phyloP scores from a whole-genome alignment of 2,888 invertebrate species.

The Sarcophaga subvicina region DNA sequence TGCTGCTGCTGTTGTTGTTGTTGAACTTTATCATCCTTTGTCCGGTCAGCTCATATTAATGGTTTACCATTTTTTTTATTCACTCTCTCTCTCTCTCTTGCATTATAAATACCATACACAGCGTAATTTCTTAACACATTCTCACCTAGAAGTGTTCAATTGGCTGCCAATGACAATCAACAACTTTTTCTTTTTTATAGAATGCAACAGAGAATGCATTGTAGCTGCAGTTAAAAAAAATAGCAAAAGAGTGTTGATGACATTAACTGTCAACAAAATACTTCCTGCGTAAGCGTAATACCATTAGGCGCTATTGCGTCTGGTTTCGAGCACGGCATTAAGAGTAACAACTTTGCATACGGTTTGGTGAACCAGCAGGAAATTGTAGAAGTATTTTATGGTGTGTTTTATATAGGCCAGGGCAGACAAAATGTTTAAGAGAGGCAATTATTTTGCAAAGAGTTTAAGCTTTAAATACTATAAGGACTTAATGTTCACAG shows the following conservation, averaged over 20 bases:
- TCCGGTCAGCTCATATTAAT: not conserved
- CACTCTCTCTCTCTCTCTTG: too few species aligned
- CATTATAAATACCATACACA: not conserved
- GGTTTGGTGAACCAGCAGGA: too few species aligned
- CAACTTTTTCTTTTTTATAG: not conserved
- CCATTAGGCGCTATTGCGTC: not conserved
- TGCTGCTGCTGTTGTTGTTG: constrained; percentile 62
- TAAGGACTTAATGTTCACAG: too few species aligned
- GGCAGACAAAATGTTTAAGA: too few species aligned
- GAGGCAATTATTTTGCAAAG: too few species aligned
- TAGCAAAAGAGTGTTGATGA: not conserved
- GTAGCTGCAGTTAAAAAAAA: not conserved
- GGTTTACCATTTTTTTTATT: constrained; percentile 9
- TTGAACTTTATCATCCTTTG: not conserved
- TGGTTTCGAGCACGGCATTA: too few species aligned
- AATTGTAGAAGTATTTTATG: too few species aligned
- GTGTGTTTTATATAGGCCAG: too few species aligned
- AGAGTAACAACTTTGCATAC: too few species aligned
- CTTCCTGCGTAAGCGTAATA: not conserved
- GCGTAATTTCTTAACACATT: not conserved
- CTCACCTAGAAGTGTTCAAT: not conserved
- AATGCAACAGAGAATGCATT: not conserved
- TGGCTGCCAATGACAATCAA: not conserved
- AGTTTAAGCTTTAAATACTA: too few species aligned
- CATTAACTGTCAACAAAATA: not conserved